A percentile compares a stretch with the other conserved stretches of the same genome.
These are phyloP conservation scores for Holacanthus passer DNA, from an alignment of 2,113 vertebrate genomes.

Conservation along the genomic window DNA sequence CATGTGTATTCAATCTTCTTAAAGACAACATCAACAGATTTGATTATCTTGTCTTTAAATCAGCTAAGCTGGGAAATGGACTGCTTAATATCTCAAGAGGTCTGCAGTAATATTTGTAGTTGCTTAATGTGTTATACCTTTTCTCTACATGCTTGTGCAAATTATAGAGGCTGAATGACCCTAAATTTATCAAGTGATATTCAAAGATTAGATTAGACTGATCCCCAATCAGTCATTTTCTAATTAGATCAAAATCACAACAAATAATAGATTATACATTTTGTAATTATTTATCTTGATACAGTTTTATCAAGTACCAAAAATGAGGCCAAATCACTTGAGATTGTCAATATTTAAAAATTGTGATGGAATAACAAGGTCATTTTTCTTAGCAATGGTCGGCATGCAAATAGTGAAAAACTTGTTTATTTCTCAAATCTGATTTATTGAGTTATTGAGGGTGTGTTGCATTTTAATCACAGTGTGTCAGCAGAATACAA, in stretches of 20 bases:
- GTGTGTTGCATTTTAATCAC: slow-evolving; percentile 10
- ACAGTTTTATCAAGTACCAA: not conserved
- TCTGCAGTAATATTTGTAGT: slow-evolving; percentile 4
- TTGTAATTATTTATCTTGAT: not conserved
- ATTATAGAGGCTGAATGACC: not conserved
- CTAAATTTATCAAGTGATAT: slow-evolving; percentile 4
- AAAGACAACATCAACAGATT: slow-evolving; percentile 44
- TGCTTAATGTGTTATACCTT: slow-evolving; percentile 7
- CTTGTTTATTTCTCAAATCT: not conserved
- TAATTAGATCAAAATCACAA: slow-evolving; percentile 14
- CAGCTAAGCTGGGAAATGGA: slow-evolving; percentile 23
- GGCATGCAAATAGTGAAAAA: not conserved
- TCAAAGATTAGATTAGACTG: not conserved
- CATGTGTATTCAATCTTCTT: slow-evolving; percentile 31
- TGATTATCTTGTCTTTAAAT: slow-evolving; percentile 48
- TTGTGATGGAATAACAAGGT: not conserved
- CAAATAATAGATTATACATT: not conserved
- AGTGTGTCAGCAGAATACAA: slow-evolving; percentile 8
- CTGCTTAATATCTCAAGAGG: slow-evolving; percentile 41
- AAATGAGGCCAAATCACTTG: not conserved
- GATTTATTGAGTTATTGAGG: slow-evolving; percentile 18
- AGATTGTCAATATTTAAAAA: slow-evolving; percentile 3
- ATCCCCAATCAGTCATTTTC: not conserved
- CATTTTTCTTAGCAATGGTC: not conserved
- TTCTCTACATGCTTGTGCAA: slow-evolving; percentile 3